Evolutionary conservation across 2,113 vertebrate genomes (phyloP).

Genomic region (Callipepla californica): DNA sequence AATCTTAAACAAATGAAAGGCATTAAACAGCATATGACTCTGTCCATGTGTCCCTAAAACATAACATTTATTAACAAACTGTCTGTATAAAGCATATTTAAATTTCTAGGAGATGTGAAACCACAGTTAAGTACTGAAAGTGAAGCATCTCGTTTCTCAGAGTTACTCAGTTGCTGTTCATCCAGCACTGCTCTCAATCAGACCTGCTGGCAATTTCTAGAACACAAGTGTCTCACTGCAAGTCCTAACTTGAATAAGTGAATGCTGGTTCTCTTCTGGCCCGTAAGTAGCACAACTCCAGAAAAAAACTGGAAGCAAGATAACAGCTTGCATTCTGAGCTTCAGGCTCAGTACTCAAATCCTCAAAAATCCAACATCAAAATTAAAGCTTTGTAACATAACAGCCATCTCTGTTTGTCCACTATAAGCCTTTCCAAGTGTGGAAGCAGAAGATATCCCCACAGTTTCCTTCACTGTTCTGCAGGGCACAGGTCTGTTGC

Average conservation of each 20-base stretch:
- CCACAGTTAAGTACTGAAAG: background rate
- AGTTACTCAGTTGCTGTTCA: background rate
- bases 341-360: background rate
- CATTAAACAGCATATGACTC: background rate
- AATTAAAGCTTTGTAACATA: slow-evolving; percentile 28
- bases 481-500: background rate
- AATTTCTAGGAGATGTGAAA: background rate
- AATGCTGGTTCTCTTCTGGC: background rate
- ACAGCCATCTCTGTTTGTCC: background rate
- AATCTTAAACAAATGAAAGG: background rate
- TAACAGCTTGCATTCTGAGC: background rate
- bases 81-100: slow-evolving; percentile 47
- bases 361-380: background rate
- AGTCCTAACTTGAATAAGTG: background rate
- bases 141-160: background rate
- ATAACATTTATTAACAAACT: slow-evolving; percentile 56
- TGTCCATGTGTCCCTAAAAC: slow-evolving; percentile 35
- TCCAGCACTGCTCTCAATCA: background rate
- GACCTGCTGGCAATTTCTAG: background rate
- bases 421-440: background rate
- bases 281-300: slow-evolving; percentile 58
- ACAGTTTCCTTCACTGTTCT: background rate
- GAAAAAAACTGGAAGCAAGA: background rate
- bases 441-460: background rate
- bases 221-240: background rate